phyloP scores from a whole-genome alignment of 2,797 vertebrate species.

The Gephyroberyx darwinii region DNA sequence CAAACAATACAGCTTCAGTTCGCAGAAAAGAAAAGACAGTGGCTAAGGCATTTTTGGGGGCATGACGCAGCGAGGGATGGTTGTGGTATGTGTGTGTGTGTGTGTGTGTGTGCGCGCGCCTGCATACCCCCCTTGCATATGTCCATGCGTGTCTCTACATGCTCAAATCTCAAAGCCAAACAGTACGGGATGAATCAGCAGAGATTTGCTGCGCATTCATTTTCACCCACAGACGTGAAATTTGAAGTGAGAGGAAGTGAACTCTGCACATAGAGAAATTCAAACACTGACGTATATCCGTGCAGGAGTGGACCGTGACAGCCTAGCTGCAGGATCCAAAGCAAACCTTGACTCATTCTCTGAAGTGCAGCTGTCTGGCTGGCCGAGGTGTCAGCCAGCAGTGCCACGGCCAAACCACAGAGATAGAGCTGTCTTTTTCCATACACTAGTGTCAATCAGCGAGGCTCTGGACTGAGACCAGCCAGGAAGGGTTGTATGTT shows the following conservation, averaged over 20 bases:
- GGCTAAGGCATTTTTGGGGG: slow-evolving; percentile 2
- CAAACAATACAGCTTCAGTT: slow-evolving; percentile 57
- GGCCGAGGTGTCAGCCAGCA: slow-evolving; percentile 20
- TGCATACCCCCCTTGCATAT: slow-evolving; percentile 6
- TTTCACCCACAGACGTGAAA: neutral
- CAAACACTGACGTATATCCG: neutral
- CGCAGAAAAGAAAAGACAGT: slow-evolving; percentile 49
- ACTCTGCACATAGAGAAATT: neutral
- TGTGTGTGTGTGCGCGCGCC: neutral
- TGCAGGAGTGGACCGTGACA: slow-evolving; percentile 17
- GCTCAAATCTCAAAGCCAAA: neutral
- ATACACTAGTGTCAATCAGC: slow-evolving; percentile 66
- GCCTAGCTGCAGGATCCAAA: slow-evolving; percentile 14
- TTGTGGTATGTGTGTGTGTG: neutral
- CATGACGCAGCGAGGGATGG: neutral
- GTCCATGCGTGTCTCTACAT: slow-evolving; percentile 29
- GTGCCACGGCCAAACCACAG: slow-evolving; percentile 25
- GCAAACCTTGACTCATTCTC: slow-evolving; percentile 11
- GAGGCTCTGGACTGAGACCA: slow-evolving; percentile 6
- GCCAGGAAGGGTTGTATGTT: neutral
- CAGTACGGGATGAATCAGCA: slow-evolving; percentile 6
- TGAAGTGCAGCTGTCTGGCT: slow-evolving; percentile 30
- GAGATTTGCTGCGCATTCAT: neutral
- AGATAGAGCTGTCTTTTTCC: slow-evolving; percentile 42
- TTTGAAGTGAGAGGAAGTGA: neutral